Base-by-base conservation (phyloP, 2,113 vertebrate species). In the Opisthocomus hoazin region DNA sequence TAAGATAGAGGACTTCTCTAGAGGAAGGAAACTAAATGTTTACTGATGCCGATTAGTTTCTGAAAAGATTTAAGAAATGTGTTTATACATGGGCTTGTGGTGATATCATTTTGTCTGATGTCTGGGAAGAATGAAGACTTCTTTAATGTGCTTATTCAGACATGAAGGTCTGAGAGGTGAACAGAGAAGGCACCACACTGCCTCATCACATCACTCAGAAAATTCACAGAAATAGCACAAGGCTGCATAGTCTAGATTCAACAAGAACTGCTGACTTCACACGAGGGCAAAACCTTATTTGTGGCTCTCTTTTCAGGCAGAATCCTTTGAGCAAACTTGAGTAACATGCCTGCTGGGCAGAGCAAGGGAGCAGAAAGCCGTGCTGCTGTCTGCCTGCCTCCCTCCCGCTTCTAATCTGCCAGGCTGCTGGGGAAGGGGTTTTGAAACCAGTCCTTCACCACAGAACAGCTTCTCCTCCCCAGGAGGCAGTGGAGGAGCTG, bases 1-100 rank as follows among this genome's bases (percentile, higher is more conserved):
- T 71, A 32, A 92, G 82, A 85, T 18, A 79, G 61, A 85, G 61
- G 24, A 15, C 61, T 93, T 61, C 32, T 36, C 23, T 41, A 41
- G 53, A 45, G 79, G 68, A 83, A 90, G 87, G 84, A 92, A 94
- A 54, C 53, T 4, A 29, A 92, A 78, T 3, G 13, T 76, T 93
- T 91, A 78, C 84, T 73, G 86, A 41, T 37, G 45, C 45, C 56
- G 84, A 89, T 85, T 92, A 89, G 46, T 93, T 96, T 90, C 83
- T 89, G 68, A 48, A 90, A 84, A 77, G 46, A 56, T 22, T 39
- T 51, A 48, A 89, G 37, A 68, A 88, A 65, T 69, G 29, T 94
- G 48, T 92, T 93, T 84, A 63, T 79, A 20, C 1, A 1, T 27
- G 50, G 84, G 61, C 69, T 92, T 36, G 21, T 61, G 69, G 41